Conservation (phyloP, 2,797 vertebrate species). For the Oophaga sylvatica region DNA sequence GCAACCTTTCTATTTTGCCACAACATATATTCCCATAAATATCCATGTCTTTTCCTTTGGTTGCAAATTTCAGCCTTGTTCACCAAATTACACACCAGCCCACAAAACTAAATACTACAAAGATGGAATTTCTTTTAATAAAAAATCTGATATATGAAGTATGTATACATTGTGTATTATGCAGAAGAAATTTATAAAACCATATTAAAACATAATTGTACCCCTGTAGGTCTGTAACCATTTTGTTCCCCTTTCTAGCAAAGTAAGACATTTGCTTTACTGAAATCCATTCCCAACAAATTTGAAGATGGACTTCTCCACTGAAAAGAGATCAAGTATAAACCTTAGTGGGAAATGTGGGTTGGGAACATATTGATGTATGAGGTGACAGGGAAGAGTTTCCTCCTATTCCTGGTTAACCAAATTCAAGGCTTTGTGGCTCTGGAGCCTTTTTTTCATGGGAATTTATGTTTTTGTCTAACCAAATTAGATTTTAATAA, state of each 20-base stretch:
- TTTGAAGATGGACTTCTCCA: neutral
- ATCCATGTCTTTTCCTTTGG: neutral
- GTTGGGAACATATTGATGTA: constrained; percentile 23
- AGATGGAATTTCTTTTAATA: neutral
- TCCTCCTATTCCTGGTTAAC: constrained; percentile 57
- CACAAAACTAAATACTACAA: neutral
- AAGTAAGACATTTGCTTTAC: neutral
- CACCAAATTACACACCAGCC: neutral
- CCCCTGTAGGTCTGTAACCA: neutral
- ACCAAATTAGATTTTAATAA: constrained; percentile 57
- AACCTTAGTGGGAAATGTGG: constrained; percentile 42
- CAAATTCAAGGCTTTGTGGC: constrained; percentile 48
- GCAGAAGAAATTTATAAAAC: neutral
- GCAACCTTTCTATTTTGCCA: neutral
- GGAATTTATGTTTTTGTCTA: constrained; percentile 35
- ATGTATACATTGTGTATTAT: neutral
- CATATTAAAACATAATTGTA: neutral
- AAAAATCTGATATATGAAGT: neutral
- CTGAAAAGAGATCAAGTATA: constrained; percentile 20
- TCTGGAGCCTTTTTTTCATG: constrained; percentile 17
- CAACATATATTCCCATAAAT: neutral
- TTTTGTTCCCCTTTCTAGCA: neutral
- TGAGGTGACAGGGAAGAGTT: constrained; percentile 52
- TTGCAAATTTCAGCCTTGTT: neutral
- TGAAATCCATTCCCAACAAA: constrained; percentile 16